Base-by-base conservation (phyloP, 1,140 invertebrate species). In the Drosophila bifasciata region DNA sequence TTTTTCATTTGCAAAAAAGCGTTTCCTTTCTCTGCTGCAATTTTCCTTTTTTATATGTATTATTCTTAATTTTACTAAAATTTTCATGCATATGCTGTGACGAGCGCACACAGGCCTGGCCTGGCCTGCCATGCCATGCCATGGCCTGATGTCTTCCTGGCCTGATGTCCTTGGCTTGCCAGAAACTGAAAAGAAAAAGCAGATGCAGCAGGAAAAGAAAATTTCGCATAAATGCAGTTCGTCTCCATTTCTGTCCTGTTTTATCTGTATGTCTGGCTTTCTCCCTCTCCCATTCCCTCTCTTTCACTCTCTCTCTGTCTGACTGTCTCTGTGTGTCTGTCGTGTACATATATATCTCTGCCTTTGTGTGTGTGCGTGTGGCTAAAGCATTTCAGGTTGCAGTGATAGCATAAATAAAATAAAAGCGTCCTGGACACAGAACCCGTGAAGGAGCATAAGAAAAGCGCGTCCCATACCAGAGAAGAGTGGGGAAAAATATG, bases 331-430 rank as follows among this genome's bases (percentile, higher is more conserved):
- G 3, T 17, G 63, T 68, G 3, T 17, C 67, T 68, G 51, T 15
- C 28, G 28, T 49, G 23, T 23, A 13, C 19, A 21, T 21, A 21
- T 32, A 21, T 16, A 8, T 52, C 16, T 51, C 25, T 63, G 13
- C 8, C 1, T 28, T 52, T 21, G 39, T 71, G n/a, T 45, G 32
- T 61, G 25, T 55, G 43, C 49, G 43, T 57, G 76, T 50, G 48
- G 51, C 57, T 32, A 71, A 80, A 63, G 68, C 61, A 75, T 62
- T 79, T 84, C 79, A 78, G 74, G 68, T 83, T 81, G 78, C 79
- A 81, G 56, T 78, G 79, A 77, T 84, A 84, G 69, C 79, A 79
- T 71, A 79, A 83, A 79, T 68, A 75, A 80, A 61, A 77, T 68
- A 68, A 67, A 55, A 74, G 51, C 67, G n/a, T 36, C 11, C 56